phyloP scores from a whole-genome alignment of 2,888 invertebrate genomes.

The Polia nebulosa region DNA sequence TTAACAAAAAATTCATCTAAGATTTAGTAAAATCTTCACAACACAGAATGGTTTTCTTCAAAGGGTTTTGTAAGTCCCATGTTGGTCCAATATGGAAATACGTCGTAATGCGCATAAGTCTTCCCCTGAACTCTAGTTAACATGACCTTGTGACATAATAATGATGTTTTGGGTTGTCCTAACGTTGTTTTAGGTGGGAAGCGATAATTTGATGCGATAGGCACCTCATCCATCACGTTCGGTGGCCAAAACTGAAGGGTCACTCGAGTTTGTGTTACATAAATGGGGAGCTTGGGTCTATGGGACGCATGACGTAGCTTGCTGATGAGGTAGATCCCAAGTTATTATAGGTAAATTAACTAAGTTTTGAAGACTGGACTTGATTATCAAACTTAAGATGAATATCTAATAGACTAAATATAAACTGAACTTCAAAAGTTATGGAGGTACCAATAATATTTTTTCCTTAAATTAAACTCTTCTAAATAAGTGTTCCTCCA shows the following conservation, averaged over 20 bases:
- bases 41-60: background rate
- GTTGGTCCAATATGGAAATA: constrained; percentile 27
- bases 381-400: constrained; percentile 12
- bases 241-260: constrained; percentile 48
- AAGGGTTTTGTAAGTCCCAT: background rate
- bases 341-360: constrained; percentile 37
- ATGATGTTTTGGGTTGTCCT: constrained; percentile 56
- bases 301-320: constrained; percentile 14
- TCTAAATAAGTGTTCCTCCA: no score
- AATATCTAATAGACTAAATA: background rate
- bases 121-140: constrained; percentile 36
- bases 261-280: constrained; percentile 39
- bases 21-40: background rate
- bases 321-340: constrained; percentile 39
- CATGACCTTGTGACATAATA: constrained; percentile 52
- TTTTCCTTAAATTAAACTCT: background rate
- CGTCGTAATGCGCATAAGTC: constrained; percentile 34
- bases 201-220: constrained; percentile 64
- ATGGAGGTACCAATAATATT: background rate
- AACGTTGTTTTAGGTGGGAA: constrained; percentile 60
- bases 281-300: constrained; percentile 25
- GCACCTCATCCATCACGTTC: constrained; percentile 63
- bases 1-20: no score
- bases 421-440: background rate
- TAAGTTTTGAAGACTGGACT: constrained; percentile 27